Evolutionary conservation across 2,113 vertebrate species (phyloP), one percentile per base, ranked within the genome.

Genomic region (Scomber japonicus): DNA sequence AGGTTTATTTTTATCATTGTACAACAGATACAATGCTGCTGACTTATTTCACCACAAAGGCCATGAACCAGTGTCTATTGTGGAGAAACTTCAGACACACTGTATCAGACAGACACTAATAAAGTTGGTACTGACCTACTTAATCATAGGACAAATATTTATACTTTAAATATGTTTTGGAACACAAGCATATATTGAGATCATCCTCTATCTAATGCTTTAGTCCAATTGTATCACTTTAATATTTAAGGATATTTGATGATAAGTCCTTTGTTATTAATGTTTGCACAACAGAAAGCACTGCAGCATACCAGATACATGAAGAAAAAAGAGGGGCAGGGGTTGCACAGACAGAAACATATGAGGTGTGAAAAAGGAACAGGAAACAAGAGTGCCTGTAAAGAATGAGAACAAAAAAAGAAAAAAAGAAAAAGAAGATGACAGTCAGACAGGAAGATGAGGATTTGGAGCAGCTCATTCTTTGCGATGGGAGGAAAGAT

Each of bases 331-430:
- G 6, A 35, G 35, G 35, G 19, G 12, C 14, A 62, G 30, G 11
- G 11, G 3, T 14, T 51, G 51, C 46, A 59, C 0, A 44, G 0
- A 24, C 7, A 65, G 68, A 15, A 14, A 13, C 35, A 67, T 27
- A 27, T n/a, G 56, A 65, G 46, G 81, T 78, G 83, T 75, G 50
- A 89, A 82, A 40, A 66, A 40, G 30, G 44, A 65, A 78, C 76
- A 81, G 69, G 80, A 87, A 84, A 63, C 44, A 3, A 45, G 5
- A 6, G 0, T 5, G 6, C 7, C 16, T 57, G 12, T n/a, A 15
- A 56, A 51, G 6, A 21, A 55, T 1, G 44, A 27, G 24, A 27
- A 68, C 3, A 17, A 55, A 21, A 15, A 21, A 21, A 21, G 21
- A 21, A 21, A 21, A 4, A 30, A 21, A 59, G 40, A 1, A 66